Evolutionary conservation across 2,113 vertebrate species (phyloP), one percentile per base, ranked within the genome.

Genomic region (Australoheros scitulus): DNA sequence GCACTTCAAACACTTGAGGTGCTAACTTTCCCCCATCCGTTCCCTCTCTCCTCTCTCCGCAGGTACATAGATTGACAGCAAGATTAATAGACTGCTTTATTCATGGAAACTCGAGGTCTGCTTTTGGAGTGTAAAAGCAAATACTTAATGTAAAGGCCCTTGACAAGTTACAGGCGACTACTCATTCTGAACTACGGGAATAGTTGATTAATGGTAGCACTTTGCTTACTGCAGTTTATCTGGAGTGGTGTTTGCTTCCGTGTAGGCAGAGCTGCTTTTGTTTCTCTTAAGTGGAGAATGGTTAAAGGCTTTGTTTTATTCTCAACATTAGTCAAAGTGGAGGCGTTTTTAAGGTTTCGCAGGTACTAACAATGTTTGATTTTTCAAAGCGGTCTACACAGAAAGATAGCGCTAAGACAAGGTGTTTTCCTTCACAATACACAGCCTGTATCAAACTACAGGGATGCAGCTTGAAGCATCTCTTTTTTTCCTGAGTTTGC

Each of bases 151-250:
- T 78, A 81, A 92, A 89, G 82, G 79, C 80, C 63, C 77, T 88
- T 80, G 78, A 91, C 86, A 89, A 82, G 80, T 88, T 83, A 70
- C 68, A 64, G 78, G 50, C 76, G 22, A 84, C 76, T 68, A 41
- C 79, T 85, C 32, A 64, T 77, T 85, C 76, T 61, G 76, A 89
- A 64, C 81, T 72, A 77, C 68, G 32, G 74, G 86, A 70, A 5
- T 58, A 3, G 64, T 22, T 91, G 86, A 92, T 92, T 91, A 85
- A 92, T 91, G 84, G 79, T 11, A 83, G 80, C 90, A 91, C 88
- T 92, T 87, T 92, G 84, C 87, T 74, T 88, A 79, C 79, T 70
- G 86, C 92, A 86, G 84, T 91, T 88, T 86, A 68, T 89, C 79
- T 77, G 55, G 79, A 91, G 86, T 82, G 86, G 61, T 74, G 88